phyloP scores from a whole-genome alignment of 2,113 vertebrate species.

The Mungos mungo region DNA sequence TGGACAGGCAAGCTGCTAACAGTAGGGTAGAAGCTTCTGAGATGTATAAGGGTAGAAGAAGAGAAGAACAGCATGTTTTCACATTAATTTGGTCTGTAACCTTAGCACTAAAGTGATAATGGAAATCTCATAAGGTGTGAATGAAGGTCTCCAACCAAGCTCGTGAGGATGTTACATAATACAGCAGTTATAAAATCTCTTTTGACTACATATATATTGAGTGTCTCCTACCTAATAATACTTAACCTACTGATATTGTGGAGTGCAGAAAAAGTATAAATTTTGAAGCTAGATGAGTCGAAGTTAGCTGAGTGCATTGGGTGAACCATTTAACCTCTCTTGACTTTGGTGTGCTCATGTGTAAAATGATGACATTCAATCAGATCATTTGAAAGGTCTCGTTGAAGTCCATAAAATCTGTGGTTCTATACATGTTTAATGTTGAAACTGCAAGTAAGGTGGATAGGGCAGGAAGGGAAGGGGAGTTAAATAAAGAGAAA shows the following conservation, averaged over 20 bases:
- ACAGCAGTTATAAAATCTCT: constrained; percentile 15
- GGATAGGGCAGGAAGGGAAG: neutral
- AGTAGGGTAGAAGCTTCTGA: constrained; percentile 44
- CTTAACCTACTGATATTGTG: constrained; percentile 27
- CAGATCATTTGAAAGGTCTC: neutral
- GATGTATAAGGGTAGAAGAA: neutral
- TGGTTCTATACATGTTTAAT: neutral
- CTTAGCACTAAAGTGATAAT: constrained; percentile 64
- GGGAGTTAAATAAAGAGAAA: neutral
- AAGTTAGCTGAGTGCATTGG: neutral
- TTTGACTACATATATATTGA: constrained; percentile 25
- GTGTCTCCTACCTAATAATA: constrained; percentile 13
- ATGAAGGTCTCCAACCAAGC: constrained; percentile 48
- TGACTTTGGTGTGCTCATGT: neutral
- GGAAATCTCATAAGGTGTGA: constrained; percentile 43
- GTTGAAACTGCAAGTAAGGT: neutral
- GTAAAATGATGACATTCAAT: neutral
- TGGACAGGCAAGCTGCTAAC: constrained; percentile 46
- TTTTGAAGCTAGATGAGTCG: constrained; percentile 47
- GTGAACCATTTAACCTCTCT: constrained; percentile 54
- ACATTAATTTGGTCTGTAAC: constrained; percentile 26
- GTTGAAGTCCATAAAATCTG: neutral
- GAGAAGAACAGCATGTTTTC: constrained; percentile 64
- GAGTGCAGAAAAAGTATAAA: neutral
- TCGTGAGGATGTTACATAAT: constrained; percentile 53